phyloP scores from a whole-genome alignment of 1,140 invertebrate genomes.

The Brachionus paranguensis region DNA sequence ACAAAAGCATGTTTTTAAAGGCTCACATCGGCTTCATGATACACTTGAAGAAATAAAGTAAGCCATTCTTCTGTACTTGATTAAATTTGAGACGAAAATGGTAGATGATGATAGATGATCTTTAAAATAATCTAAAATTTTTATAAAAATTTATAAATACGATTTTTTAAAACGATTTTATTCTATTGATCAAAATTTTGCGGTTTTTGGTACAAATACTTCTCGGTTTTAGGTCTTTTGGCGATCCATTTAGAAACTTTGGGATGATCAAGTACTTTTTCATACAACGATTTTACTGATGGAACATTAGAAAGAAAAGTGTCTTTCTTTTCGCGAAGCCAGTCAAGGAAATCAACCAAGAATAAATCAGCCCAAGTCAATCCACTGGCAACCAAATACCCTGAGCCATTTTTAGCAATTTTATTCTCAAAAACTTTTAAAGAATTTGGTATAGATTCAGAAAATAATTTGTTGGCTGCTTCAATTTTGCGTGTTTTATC shows the following conservation, averaged over 20 bases:
- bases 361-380: conserved; percentile 24
- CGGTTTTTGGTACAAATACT: too few species aligned
- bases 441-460: neutral
- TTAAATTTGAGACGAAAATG: too few species aligned
- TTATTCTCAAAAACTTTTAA: neutral
- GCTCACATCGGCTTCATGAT: too few species aligned
- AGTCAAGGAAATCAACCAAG: neutral
- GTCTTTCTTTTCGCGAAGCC: neutral
- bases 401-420: neutral
- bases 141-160: too few species aligned
- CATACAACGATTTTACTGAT: neutral
- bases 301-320: neutral
- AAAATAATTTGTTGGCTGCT: neutral
- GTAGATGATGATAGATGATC: too few species aligned
- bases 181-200: too few species aligned
- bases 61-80: too few species aligned
- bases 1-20: too few species aligned
- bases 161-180: too few species aligned
- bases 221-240: conserved; percentile 16
- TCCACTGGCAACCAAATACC: neutral
- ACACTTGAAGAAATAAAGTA: too few species aligned
- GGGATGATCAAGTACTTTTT: neutral
- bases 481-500: neutral
- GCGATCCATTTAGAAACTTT: neutral
- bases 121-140: too few species aligned